Evolutionary conservation across 2,888 invertebrate species (phyloP), one percentile per base, ranked within the genome.

Genomic region (Tipula vernalis): DNA sequence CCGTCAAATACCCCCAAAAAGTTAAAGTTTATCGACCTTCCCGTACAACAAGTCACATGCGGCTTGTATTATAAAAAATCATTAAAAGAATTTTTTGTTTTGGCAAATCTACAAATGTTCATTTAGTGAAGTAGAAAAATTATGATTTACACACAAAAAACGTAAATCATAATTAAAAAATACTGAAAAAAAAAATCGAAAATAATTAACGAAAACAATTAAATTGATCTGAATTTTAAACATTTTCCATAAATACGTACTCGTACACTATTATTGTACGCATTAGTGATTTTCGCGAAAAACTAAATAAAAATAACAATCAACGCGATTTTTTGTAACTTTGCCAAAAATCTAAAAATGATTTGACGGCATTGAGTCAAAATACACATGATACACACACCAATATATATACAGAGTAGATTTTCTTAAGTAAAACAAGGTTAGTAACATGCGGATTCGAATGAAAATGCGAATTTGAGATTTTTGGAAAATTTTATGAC

Each of bases 311-410:
- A 51, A 51, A 71, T 71, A 18, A 71, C 28, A 71, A 71, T 71
- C 18, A 18, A 15, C 51, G 51, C 51, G n/a, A 15, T 57, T 57
- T 39, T 18, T 28, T 71, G 71, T 2, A 71, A 28, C 10, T 8
- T 71, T 71, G 71, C 71, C 71, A 71, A 71, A 71, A 71, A 71
- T 71, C 71, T 71, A 71, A 71, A 71, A 71, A 71, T 71, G 71
- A 71, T 71, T 71, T 71, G 71, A 28, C 71, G 71, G 71, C 28
- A 71, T 28, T 71, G 71, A 71, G 12, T 71, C 71, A 71, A 71
- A 51, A 71, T 71, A 71, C 28, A 57, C 51, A 57, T 15, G 15
- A 15, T 57, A 57, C n/a, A 12, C n/a, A 12, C 47, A 51, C 28
- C 15, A 51, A n/a, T 51, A 51, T n/a, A 51, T n/a, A 51, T 13